Evolutionary conservation across 2,797 vertebrate genomes (phyloP), one percentile per base, ranked within the genome.

Genomic region (Sebastes aleutianus): DNA sequence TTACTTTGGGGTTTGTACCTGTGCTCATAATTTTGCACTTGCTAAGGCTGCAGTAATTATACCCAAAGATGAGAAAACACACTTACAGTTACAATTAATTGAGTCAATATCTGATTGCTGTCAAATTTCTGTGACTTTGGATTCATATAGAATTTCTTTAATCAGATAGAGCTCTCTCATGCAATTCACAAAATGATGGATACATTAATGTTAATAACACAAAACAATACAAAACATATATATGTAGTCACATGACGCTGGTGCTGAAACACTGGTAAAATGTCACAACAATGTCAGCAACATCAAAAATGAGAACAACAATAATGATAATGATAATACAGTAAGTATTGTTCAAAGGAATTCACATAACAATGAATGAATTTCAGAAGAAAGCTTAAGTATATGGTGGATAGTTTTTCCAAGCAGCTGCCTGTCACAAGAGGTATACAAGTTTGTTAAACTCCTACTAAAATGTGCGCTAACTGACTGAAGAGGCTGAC

Each of bases 401-500:
- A n/a, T 72, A n/a, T 10, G 2, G 50, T 74, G 31, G 10, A 50
- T 29, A 24, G 11, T 47, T 73, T 63, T 66, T 75, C 2, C 26
- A 54, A 76, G 39, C 69, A 77, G 69, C 66, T 82, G 77, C 70
- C 36, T 68, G 67, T 62, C 24, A 85, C 4, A 71, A 72, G 67
- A 80, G 76, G 70, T 75, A 82, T 53, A 43, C 2, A 73, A 16
- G 20, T 62, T 58, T 58, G 62, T 61, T 34, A 26, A 34, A 31
- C 16, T 71, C 16, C 27, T 43, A 43, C 39, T 65, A 65, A 59
- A 71, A 58, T 78, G 29, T 58, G 10, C 39, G 5, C 56, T 65
- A 5, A 18, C n/a, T 29, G 14, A 57, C n/a, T 61, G 36, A 36
- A 36, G 12, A 36, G 12, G 36, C 36, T 36, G 36, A 36, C 36